phyloP scores from a whole-genome alignment of 2,113 vertebrate genomes.

The Microcebus tavaratra region DNA sequence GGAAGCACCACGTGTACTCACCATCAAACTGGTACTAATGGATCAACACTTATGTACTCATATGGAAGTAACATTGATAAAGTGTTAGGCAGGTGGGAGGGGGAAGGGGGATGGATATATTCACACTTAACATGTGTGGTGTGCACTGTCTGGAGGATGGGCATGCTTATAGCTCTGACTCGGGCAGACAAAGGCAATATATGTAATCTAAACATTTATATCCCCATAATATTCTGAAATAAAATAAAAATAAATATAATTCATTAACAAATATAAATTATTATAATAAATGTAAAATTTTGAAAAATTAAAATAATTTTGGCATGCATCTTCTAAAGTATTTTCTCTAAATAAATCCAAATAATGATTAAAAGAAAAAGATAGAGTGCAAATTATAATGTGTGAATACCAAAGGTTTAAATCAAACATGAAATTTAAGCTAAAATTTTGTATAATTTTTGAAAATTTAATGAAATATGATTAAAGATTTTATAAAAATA shows the following conservation, averaged over 20 bases:
- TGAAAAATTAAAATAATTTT: not conserved
- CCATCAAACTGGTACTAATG: too few relatives aligned
- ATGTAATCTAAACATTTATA: too few relatives aligned
- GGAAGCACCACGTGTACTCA: too few relatives aligned
- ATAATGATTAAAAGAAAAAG: not conserved
- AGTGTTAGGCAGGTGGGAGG: too few relatives aligned
- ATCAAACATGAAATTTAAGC: not conserved
- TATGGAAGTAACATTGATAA: too few relatives aligned
- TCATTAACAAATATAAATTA: not conserved
- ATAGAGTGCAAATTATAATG: not conserved
- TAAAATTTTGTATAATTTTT: not conserved
- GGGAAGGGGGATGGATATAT: too few relatives aligned
- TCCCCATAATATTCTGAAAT: too few relatives aligned
- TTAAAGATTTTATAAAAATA: not conserved
- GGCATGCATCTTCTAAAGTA: not conserved
- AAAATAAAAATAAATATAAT: not conserved
- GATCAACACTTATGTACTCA: too few relatives aligned
- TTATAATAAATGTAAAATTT: not conserved
- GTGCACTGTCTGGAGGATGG: too few relatives aligned
- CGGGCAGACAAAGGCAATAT: too few relatives aligned
- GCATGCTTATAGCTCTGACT: too few relatives aligned
- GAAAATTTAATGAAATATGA: not conserved
- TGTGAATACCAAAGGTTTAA: not conserved
- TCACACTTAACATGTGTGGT: too few relatives aligned
- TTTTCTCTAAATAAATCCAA: not conserved